Percentiles rank a stretch among this genome's conserved stretches.
These are phyloP conservation scores for Prosapia bicincta DNA, from an alignment of 2,888 invertebrate species.

Conservation along the genomic window DNA sequence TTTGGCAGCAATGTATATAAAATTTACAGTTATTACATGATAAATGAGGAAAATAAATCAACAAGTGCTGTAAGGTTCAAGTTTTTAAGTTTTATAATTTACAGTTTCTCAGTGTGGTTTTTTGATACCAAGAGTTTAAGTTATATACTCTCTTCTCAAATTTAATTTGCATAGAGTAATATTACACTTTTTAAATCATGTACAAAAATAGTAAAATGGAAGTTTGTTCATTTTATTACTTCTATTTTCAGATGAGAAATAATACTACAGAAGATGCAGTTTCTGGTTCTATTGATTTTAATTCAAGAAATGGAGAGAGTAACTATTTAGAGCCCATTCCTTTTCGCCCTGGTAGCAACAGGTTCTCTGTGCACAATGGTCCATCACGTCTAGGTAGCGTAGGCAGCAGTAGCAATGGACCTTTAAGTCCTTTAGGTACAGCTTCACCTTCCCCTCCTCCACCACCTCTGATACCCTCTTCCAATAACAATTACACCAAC, in stretches of 20 bases:
- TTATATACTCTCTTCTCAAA: background rate
- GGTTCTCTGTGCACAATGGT: conserved; percentile 34
- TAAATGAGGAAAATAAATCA: no score
- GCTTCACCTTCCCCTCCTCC: conserved; percentile 47
- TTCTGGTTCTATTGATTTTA: conserved; percentile 28
- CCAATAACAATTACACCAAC: conserved; percentile 36
- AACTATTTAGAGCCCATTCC: conserved; percentile 38
- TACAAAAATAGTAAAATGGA: no score
- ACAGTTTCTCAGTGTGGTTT: background rate
- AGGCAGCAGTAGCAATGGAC: conserved; percentile 47
- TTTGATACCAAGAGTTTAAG: background rate
- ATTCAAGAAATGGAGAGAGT: conserved; percentile 29
- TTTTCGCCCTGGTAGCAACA: conserved; percentile 32
- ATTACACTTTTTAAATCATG: no score
- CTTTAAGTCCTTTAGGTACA: conserved; percentile 48
- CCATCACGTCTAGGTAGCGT: conserved; percentile 39
- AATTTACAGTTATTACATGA: no score
- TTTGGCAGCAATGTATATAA: no score
- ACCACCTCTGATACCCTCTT: conserved; percentile 35
- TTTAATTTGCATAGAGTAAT: no score
- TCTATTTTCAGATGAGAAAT: conserved; percentile 34
- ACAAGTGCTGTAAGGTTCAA: no score
- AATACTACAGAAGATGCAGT: conserved; percentile 32
- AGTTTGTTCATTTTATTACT: background rate
- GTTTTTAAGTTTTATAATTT: no score